A percentile compares a stretch with the other conserved stretches of the same genome.
Evolutionary conservation across 1,140 invertebrate genomes (phyloP).

Genomic region (Stegodyphus mimosarum): DNA sequence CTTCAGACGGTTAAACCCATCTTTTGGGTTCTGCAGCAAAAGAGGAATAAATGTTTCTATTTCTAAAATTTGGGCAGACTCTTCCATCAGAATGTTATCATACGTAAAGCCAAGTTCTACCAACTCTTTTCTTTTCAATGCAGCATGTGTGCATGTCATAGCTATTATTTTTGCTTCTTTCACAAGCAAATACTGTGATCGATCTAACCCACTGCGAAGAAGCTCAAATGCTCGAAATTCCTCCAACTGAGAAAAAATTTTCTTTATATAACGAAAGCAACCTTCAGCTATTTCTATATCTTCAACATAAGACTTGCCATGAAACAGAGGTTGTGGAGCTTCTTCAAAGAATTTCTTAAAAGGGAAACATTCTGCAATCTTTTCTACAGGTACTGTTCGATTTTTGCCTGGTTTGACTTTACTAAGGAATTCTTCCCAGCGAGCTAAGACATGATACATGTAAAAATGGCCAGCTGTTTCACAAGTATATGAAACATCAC

Average conservation of each 20-base stretch:
- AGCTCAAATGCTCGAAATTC: constrained; percentile 97
- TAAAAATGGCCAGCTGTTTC: constrained; percentile 92
- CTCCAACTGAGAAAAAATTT: constrained; percentile 96
- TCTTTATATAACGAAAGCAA: constrained; percentile 94
- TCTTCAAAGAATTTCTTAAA: constrained; percentile 92
- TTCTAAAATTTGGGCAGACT: constrained; percentile 98
- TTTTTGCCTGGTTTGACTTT: constrained; percentile 72
- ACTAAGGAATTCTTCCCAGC: constrained; percentile 90
- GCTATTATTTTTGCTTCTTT: constrained; percentile 99
- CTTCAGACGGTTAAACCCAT: constrained; percentile 94
- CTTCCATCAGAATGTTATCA: constrained; percentile 99
- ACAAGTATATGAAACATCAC: constrained; percentile 97
- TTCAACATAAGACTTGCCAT: constrained; percentile 80
- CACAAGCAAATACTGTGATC: constrained; percentile 95
- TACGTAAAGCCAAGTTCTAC: constrained; percentile 97
- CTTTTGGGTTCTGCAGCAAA: constrained; percentile 95
- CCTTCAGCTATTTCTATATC: constrained; percentile 92
- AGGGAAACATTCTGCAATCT: constrained; percentile 70
- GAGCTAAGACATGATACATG: constrained; percentile 77
- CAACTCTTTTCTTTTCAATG: constrained; percentile 94
- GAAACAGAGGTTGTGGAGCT: constrained; percentile 93
- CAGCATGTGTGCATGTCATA: constrained; percentile 99
- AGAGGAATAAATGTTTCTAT: constrained; percentile 99
- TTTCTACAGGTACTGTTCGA: constrained; percentile 9
- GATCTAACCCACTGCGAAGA: constrained; percentile 88